A percentile compares a stretch with the other conserved stretches of the same genome.
Conservation (phyloP, 2,888 invertebrate genomes). For the Tanytarsus gracilentus region DNA sequence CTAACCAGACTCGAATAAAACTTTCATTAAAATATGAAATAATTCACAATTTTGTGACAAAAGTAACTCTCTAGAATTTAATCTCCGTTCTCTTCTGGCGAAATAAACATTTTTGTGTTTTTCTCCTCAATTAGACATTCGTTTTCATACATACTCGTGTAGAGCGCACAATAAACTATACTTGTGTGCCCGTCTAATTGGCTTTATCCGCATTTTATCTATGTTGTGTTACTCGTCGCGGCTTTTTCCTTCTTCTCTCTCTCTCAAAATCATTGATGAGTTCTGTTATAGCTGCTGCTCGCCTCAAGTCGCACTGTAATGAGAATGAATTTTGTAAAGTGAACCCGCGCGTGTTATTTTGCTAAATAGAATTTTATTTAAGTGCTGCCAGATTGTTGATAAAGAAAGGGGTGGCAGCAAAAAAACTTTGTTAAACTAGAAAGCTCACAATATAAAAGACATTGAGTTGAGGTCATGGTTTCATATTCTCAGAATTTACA, state of each 20-base stretch:
- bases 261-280: too few species aligned
- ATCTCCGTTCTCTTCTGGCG: too few species aligned
- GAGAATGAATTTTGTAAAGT: constrained; percentile 3
- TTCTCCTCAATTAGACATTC: too few species aligned
- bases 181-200: not conserved
- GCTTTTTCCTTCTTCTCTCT: not conserved
- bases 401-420: not conserved
- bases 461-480: constrained; percentile 4
- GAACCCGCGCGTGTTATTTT: not conserved
- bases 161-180: too few species aligned
- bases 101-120: too few species aligned
- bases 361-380: not conserved
- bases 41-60: too few species aligned
- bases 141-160: too few species aligned
- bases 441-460: not conserved
- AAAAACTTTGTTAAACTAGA: not conserved
- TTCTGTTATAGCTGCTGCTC: not conserved
- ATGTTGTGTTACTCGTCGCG: not conserved
- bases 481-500: not conserved
- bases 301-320: not conserved
- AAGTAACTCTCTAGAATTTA: too few species aligned
- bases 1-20: too few species aligned
- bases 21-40: too few species aligned
- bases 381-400: not conserved
- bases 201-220: constrained; percentile 12